Evolutionary conservation across 2,797 vertebrate species (phyloP), one percentile per base, ranked within the genome.

Genomic region (Xenentodon cancila): DNA sequence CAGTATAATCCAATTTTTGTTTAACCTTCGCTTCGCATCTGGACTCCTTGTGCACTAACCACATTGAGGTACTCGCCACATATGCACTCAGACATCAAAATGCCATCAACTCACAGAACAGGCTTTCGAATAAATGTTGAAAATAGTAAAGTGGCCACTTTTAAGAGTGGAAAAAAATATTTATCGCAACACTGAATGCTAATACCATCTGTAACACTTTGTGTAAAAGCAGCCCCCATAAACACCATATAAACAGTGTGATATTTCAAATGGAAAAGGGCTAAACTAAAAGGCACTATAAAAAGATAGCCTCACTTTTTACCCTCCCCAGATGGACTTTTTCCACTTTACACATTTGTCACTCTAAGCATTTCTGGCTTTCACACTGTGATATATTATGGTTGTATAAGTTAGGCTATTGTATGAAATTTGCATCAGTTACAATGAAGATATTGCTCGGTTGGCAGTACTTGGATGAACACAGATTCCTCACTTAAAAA

Each of bases 221-320:
- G 71, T 65, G 83, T 92, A 91, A 92, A 89, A 91, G 88, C 87
- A 74, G 77, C 61, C 89, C 84, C 79, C 45, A 84, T 92, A 91
- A 92, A 93, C 52, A 55, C 37, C 55, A 32, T 77, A 80, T 88
- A 92, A 92, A 93, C 86, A 86, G 75, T 80, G 74, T 48, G 71
- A 65, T 77, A 53, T 77, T 79, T 81, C 71, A 88, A 86, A 86
- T 54, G 53, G 32, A 69, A 20, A 22, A 63, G 62, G 70, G 57
- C 56, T 58, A 50, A 69, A 45, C 49, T 16, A 37, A 37, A 37
- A 37, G 34, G 12, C 34, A 37, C 34, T 37, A 37, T 4, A 37
- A 65, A 71, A 57, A 75, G 65, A 73, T 64, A 67, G 62, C 55
- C 71, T 89, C 64, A 69, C 53, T 67, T 63, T 68, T 42, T 44